phyloP scores from a whole-genome alignment of 1,140 invertebrate species.

The Sycophila sp. region DNA sequence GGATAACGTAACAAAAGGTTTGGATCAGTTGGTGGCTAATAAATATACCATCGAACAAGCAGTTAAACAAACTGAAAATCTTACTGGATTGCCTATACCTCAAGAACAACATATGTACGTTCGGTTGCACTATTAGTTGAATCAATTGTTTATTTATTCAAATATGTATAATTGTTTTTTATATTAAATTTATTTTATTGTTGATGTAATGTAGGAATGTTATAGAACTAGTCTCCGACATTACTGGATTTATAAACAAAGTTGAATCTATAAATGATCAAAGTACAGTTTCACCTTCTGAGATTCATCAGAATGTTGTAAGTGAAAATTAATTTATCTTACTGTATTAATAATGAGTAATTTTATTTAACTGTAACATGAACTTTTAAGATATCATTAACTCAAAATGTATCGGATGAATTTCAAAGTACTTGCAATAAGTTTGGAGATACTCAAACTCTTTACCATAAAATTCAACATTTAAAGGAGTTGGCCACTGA shows the following conservation, averaged over 20 bases:
- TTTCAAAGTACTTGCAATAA: no score
- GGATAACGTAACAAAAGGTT: conserved; percentile 44
- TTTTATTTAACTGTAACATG: no score
- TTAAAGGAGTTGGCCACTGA: no score
- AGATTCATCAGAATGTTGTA: conserved; percentile 42
- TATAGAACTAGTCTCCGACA: conserved; percentile 40
- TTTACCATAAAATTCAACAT: no score
- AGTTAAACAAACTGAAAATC: conserved; percentile 38
- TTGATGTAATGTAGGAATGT: conserved; percentile 37
- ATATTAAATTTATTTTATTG: conserved; percentile 1
- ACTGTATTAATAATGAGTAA: no score
- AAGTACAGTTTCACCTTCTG: conserved; percentile 25
- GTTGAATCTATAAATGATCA: conserved; percentile 20
- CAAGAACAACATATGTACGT: conserved; percentile 26
- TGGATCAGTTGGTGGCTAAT: conserved; percentile 39
- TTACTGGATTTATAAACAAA: conserved; percentile 43
- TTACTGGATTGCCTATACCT: conserved; percentile 44
- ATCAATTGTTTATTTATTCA: no score
- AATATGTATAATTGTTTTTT: neutral
- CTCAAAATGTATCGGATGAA: conserved; percentile 37
- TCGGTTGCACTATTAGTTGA: neutral
- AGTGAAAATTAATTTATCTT: no score
- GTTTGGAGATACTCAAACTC: no score
- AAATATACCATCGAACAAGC: conserved; percentile 46
- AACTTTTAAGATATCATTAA: no score